These are phyloP conservation scores for Babylonia areolata DNA, from an alignment of 1,140 invertebrate genomes.

Conservation along the genomic window DNA sequence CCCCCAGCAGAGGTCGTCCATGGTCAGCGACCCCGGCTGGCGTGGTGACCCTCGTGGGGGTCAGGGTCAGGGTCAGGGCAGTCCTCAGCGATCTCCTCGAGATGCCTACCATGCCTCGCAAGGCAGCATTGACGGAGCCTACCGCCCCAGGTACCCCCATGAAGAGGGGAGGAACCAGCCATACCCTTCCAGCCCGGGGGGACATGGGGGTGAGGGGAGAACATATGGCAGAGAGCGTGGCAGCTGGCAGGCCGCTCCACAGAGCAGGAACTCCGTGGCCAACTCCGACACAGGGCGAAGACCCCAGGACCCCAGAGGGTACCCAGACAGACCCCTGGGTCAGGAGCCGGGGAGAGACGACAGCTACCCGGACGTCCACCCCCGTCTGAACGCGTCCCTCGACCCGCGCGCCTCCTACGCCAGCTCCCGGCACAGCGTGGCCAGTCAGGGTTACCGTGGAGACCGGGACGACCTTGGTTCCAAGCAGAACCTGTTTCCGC, in stretches of 20 bases:
- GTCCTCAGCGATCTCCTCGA: background rate
- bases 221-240: background rate
- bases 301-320: background rate
- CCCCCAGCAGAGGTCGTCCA: constrained; percentile 34
- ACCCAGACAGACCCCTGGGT: background rate
- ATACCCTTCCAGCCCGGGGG: background rate
- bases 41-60: background rate
- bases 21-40: constrained; percentile 27
- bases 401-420: constrained; percentile 32
- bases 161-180: background rate
- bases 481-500: constrained; percentile 31
- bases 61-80: background rate
- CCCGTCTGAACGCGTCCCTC: background rate
- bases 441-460: constrained; percentile 11
- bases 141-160: background rate
- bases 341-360: background rate
- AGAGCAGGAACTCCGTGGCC: background rate
- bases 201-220: background rate
- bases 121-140: background rate
- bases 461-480: constrained; percentile 2
- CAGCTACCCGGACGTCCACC: background rate
- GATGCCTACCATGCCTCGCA: background rate
- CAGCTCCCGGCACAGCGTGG: constrained; percentile 22
- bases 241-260: background rate
- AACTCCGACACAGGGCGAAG: background rate